Evolutionary conservation across 2,888 invertebrate genomes (phyloP).

Genomic region (Nasonia oneida): DNA sequence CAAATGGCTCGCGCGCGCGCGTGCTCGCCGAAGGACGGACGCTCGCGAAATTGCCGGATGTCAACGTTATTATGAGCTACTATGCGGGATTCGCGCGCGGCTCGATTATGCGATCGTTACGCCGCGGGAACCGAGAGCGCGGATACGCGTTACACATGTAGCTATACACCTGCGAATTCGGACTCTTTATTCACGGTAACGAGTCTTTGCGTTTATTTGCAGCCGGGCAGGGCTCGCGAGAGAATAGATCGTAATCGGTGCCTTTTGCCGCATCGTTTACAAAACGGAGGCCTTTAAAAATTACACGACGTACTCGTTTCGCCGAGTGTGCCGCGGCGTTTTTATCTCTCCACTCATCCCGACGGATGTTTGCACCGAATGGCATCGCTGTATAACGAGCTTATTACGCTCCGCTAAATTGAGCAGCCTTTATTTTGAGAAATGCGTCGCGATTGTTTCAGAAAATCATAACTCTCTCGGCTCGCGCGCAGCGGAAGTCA

Average conservation of each 20-base stretch:
- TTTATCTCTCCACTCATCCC: neutral
- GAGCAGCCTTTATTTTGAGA: neutral
- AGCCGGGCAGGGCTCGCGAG: slow-evolving; percentile 9
- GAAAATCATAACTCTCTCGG: neutral
- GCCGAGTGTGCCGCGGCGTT: neutral
- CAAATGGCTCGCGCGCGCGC: slow-evolving; percentile 56
- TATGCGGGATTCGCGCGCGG: slow-evolving; percentile 35
- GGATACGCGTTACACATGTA: neutral
- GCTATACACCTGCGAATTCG: slow-evolving; percentile 38
- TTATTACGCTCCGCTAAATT: neutral
- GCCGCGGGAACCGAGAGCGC: slow-evolving; percentile 18
- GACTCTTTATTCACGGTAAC: slow-evolving; percentile 46
- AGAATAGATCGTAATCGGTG: slow-evolving; percentile 53
- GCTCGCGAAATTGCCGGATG: slow-evolving; percentile 61
- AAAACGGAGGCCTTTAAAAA: slow-evolving; percentile 58
- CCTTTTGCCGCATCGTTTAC: slow-evolving; percentile 38
- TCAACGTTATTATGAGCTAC: slow-evolving; percentile 63
- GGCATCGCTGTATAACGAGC: neutral
- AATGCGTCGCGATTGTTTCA: neutral
- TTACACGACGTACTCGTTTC: slow-evolving; percentile 53
- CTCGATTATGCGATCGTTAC: slow-evolving; percentile 60
- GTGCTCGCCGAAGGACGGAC: neutral
- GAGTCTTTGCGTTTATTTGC: slow-evolving; percentile 41
- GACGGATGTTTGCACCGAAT: neutral
- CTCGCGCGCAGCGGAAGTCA: neutral